phyloP scores from a whole-genome alignment of 2,888 invertebrate species.

The Calameuta idolon region DNA sequence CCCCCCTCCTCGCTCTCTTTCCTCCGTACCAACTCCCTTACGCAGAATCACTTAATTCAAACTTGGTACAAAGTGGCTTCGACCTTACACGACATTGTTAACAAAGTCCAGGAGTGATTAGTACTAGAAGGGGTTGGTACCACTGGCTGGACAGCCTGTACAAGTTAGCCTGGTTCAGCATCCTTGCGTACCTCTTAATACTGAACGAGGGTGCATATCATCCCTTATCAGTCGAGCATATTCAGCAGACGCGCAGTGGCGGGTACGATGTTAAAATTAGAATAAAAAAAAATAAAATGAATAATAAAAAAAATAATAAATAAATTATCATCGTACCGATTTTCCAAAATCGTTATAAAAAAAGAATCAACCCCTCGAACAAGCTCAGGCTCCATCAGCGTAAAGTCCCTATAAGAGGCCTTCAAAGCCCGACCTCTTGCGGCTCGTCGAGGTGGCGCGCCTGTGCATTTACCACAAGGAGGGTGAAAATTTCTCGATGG shows the following conservation, averaged over 20 bases:
- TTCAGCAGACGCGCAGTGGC: too few species aligned
- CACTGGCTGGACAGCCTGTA: neutral
- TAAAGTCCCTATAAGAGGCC: neutral
- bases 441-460: neutral
- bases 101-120: neutral
- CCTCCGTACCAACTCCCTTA: neutral
- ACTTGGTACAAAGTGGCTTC: neutral
- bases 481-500: neutral
- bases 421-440: neutral
- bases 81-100: neutral
- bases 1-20: too few species aligned
- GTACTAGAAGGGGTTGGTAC: neutral
- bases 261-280: too few species aligned
- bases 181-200: neutral
- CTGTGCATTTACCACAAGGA: neutral
- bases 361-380: fast-evolving
- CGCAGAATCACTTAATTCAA: neutral
- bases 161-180: neutral
- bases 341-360: neutral
- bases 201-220: neutral
- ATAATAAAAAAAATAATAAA: too few species aligned
- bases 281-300: too few species aligned
- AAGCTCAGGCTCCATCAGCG: too few species aligned
- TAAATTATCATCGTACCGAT: neutral
- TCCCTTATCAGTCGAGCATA: neutral